phyloP scores from a whole-genome alignment of 2,888 invertebrate species.

The Papilio demoleus region DNA sequence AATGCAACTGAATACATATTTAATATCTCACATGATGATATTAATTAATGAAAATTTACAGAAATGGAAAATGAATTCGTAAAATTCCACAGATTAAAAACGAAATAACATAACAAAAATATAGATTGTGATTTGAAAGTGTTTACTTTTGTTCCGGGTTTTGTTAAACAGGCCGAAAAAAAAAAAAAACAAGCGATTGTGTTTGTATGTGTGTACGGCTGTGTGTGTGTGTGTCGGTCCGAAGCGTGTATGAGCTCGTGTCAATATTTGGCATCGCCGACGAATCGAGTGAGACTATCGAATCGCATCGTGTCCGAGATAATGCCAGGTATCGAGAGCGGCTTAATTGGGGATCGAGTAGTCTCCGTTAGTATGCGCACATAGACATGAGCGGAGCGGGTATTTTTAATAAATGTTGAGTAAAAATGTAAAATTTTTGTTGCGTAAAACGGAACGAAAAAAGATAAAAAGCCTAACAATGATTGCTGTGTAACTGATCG shows the following conservation, averaged over 20 bases:
- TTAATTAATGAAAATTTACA: background rate
- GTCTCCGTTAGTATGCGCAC: constrained; percentile 46
- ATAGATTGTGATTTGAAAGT: background rate
- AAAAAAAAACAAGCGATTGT: constrained; percentile 31
- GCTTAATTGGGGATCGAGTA: constrained; percentile 72
- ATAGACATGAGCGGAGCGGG: background rate
- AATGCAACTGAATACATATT: background rate
- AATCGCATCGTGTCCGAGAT: constrained; percentile 55
- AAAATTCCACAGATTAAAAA: constrained; percentile 6
- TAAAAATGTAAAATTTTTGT: background rate
- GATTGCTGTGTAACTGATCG: too few species aligned
- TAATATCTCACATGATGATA: too few species aligned
- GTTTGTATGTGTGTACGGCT: background rate
- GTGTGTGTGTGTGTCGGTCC: constrained; percentile 16
- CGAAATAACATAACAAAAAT: background rate
- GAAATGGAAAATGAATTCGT: background rate
- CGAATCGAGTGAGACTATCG: constrained; percentile 55
- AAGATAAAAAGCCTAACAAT: too few species aligned
- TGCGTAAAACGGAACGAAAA: too few species aligned
- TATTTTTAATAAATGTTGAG: background rate
- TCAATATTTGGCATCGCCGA: constrained; percentile 69
- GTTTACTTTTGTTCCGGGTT: constrained; percentile 1
- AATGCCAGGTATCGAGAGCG: constrained; percentile 68
- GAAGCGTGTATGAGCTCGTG: constrained; percentile 52
- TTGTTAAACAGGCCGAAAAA: constrained; percentile 19